Conservation (phyloP, 2,797 vertebrate genomes). For the Xenops minutus region DNA sequence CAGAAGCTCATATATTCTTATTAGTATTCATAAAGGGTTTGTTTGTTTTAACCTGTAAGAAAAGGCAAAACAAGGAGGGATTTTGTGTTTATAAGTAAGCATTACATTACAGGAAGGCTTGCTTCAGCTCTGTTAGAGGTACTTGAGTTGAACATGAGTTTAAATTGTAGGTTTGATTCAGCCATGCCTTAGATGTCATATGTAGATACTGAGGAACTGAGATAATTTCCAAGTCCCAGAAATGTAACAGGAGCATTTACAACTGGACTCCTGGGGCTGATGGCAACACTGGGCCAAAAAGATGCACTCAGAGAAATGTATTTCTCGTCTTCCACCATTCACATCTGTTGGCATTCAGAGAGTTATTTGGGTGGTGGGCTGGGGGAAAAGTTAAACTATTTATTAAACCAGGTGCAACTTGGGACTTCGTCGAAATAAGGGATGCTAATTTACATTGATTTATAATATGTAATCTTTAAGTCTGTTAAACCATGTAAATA, state of each 20-base stretch:
- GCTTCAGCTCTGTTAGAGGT: neutral
- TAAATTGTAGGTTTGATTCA: neutral
- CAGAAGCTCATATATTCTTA: neutral
- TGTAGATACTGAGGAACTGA: neutral
- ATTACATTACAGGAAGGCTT: neutral
- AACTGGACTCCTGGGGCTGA: neutral
- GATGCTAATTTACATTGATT: neutral
- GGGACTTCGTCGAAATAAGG: neutral
- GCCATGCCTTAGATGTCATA: neutral
- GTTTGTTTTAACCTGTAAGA: neutral
- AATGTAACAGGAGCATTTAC: neutral
- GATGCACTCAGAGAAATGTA: neutral
- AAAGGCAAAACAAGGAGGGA: neutral
- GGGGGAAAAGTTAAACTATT: neutral
- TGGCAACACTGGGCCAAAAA: neutral
- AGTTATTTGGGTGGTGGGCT: neutral
- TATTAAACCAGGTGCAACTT: neutral
- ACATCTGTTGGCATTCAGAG: neutral
- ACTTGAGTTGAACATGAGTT: neutral
- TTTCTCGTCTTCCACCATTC: neutral
- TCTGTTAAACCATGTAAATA: neutral
- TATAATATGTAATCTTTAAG: neutral
- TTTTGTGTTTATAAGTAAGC: neutral
- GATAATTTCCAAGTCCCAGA: accelerated
- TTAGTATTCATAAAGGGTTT: neutral